A percentile compares a stretch with the other conserved stretches of the same genome.
Evolutionary conservation across 37 sponge, comb jelly and placozoan genomes (phyloP).

Genomic region (Aphrocallistes beatrix): DNA sequence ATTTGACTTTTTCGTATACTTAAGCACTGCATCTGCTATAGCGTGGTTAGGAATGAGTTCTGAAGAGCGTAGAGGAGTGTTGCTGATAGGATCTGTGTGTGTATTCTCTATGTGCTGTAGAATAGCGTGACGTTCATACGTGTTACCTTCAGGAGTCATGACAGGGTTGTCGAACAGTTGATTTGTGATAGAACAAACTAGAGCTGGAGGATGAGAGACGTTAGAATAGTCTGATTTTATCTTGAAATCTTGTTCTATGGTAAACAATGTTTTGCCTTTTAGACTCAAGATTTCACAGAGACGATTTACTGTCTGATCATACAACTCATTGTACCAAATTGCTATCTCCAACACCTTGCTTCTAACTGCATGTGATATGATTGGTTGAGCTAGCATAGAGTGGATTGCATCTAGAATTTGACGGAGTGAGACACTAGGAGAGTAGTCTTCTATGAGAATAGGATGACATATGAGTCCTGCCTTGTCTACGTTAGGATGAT

Average conservation of each 20-base stretch:
- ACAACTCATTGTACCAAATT: not conserved
- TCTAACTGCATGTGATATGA: not conserved
- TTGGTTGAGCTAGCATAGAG: not conserved
- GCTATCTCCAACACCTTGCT: not conserved
- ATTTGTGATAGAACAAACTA: not conserved
- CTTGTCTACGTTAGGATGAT: not conserved
- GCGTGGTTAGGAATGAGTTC: not conserved
- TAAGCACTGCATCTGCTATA: not conserved
- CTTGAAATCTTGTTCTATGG: not conserved
- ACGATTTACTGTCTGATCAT: too few species aligned
- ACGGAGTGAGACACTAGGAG: not conserved
- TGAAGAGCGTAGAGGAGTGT: not conserved
- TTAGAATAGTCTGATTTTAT: not conserved
- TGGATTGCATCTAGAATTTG: not conserved
- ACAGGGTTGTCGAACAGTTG: not conserved
- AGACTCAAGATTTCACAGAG: not conserved
- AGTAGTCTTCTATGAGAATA: not conserved
- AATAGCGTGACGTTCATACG: not conserved
- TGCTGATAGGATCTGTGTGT: not conserved
- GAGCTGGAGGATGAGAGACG: not conserved
- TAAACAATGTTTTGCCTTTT: not conserved
- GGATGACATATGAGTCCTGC: not conserved
- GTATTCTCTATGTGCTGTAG: not conserved
- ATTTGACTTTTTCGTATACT: not conserved
- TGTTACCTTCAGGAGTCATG: not conserved